Percentiles rank a stretch among this genome's conserved stretches.
These are phyloP conservation scores for Napeogenes inachia DNA, from an alignment of 2,888 invertebrate species.

Conservation along the genomic window DNA sequence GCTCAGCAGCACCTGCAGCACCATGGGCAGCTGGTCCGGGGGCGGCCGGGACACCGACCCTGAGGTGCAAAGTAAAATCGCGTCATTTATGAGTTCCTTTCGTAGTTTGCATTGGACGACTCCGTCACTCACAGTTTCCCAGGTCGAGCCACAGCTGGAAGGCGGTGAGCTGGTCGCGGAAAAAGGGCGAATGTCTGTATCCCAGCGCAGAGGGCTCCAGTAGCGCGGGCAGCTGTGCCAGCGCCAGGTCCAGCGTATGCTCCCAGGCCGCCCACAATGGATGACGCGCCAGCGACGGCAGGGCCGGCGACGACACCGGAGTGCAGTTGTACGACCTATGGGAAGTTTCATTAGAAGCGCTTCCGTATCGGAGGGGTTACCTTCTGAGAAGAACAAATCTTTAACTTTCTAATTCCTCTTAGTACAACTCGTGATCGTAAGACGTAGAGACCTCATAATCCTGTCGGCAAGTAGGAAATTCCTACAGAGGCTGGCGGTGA, in stretches of 20 bases:
- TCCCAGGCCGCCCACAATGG: slow-evolving; percentile 99
- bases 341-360: no score
- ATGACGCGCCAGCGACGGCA: slow-evolving; percentile 94
- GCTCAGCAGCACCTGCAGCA: slow-evolving; percentile 89
- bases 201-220: slow-evolving; percentile 77
- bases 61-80: slow-evolving; percentile 16
- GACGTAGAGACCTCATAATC: slow-evolving; percentile 82
- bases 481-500: slow-evolving; percentile 98
- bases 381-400: no score
- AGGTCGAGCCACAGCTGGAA: slow-evolving; percentile 96
- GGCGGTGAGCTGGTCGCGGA: slow-evolving; percentile 97
- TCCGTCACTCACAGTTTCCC: slow-evolving; percentile 63
- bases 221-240: slow-evolving; percentile 91
- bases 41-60: slow-evolving; percentile 80
- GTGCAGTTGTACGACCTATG: slow-evolving; percentile 93
- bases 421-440: no score
- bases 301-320: slow-evolving; percentile 93
- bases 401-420: no score
- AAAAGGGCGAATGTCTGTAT: slow-evolving; percentile 90
- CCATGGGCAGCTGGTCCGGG: slow-evolving; percentile 97
- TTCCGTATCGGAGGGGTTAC: no score
- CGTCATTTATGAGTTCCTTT: background rate
- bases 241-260: slow-evolving; percentile 94
- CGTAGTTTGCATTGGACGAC: background rate
- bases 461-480: slow-evolving; percentile 98